Evolutionary conservation across 2,888 invertebrate genomes (phyloP), one percentile per base, ranked within the genome.

Genomic region (Pyrocoelia pectoralis): DNA sequence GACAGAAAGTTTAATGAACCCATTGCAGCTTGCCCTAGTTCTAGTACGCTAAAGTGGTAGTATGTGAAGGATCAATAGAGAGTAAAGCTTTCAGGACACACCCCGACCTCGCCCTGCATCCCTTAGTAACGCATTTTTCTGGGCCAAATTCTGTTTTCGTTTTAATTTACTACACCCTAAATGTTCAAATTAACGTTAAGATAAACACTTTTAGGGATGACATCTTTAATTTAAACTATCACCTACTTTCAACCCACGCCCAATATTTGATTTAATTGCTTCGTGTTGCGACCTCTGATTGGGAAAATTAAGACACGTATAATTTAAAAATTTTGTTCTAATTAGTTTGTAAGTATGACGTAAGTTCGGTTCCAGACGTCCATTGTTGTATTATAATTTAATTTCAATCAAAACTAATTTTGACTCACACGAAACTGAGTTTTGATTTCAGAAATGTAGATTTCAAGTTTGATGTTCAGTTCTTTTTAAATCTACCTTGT

Each of bases 1-100:
- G 63, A 46, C 56, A 12, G 17, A 57, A 55, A 57, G 63, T 63
- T 60, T 60, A 66, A 38, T 66, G 66, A 66, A 66, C 66, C 56
- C 60, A 43, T 53, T 66, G 66, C 66, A 64, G 63, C 55, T 43
- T 64, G 63, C 29, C 63, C 66, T 52, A 64, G 50, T 63, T 43
- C 51, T 52, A 64, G 50, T 63, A 50, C 51, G 63, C 63, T 54
- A 58, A 48, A 64, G 63, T 66, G 63, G 60, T 66, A 66, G 60
- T 64, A 52, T 60, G 51, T 52, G 49, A 46, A 48, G 40, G 49
- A 66, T 65, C 65, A 61, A 65, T 65, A 65, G 12, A 38, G 18
- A 50, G n/a, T 46, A 61, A 24, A 56, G 43, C 56, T 55, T 56
- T 56, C 40, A 52, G 49, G 65, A 57, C 61, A 65, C 65, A 58